Evolutionary conservation across 2,113 vertebrate genomes (phyloP).

Genomic region (Carassius auratus): DNA sequence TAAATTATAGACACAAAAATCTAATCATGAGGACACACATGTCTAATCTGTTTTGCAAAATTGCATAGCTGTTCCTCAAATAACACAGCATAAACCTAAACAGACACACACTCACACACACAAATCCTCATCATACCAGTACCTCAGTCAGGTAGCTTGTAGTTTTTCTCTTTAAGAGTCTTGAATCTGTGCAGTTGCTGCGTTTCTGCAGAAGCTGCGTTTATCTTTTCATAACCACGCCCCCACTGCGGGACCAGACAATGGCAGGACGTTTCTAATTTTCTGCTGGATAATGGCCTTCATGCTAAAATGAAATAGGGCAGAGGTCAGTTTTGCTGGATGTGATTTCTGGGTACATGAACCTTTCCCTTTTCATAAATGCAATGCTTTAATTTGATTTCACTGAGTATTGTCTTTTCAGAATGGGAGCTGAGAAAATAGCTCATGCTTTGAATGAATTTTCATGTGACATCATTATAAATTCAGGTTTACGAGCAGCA

Average conservation of each 20-base stretch:
- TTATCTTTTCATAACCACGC: conserved; percentile 78
- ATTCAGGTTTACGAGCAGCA: conserved; percentile 32
- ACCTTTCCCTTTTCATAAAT: conserved; percentile 62
- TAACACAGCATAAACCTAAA: not conserved
- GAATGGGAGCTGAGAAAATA: conserved; percentile 36
- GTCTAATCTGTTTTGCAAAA: not conserved
- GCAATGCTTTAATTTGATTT: conserved; percentile 51
- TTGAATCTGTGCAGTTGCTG: conserved; percentile 65
- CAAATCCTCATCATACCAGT: conserved; percentile 8
- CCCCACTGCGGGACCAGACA: conserved; percentile 71
- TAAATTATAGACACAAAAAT: conserved; percentile 2
- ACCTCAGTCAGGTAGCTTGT: conserved; percentile 50
- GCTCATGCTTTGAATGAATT: conserved; percentile 38
- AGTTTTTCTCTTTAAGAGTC: conserved; percentile 51
- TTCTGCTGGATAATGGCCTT: conserved; percentile 84
- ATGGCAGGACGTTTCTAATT: conserved; percentile 80
- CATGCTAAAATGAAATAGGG: conserved; percentile 79
- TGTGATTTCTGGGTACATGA: conserved; percentile 75
- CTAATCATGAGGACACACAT: not conserved
- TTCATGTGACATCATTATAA: conserved; percentile 26
- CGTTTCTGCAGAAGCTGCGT: conserved; percentile 68
- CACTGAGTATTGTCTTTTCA: conserved; percentile 16
- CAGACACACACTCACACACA: conserved; percentile 13
- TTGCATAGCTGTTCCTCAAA: not conserved
- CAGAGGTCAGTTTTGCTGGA: conserved; percentile 76